Percentiles rank a stretch among this genome's conserved stretches.
Conservation (phyloP, 2,113 vertebrate genomes). For the Notarius quadriscutis region DNA sequence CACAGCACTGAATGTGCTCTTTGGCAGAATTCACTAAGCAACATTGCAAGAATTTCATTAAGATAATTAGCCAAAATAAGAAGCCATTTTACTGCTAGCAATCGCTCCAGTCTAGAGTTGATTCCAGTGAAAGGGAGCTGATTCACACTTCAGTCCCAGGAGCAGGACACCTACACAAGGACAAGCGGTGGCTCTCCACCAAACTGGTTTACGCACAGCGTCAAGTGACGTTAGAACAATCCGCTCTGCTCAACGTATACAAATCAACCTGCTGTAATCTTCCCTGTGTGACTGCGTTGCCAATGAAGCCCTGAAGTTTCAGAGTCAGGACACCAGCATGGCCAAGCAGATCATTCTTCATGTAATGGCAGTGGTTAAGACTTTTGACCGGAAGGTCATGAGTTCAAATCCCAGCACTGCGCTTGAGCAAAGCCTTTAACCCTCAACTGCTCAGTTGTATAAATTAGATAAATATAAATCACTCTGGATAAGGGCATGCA, state of each 20-base stretch:
- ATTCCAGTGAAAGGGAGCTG: background rate
- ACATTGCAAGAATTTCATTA: background rate
- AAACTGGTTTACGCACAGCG: background rate
- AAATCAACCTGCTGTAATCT: background rate
- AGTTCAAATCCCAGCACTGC: slow-evolving; percentile 1
- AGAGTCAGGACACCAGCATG: background rate
- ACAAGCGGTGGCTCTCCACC: background rate
- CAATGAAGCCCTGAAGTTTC: background rate
- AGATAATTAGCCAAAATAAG: background rate
- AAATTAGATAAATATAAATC: background rate
- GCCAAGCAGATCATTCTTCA: background rate
- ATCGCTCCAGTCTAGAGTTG: background rate
- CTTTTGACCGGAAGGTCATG: background rate
- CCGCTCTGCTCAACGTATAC: background rate
- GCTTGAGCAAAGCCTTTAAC: background rate
- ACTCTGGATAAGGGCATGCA: background rate
- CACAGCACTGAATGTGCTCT: background rate
- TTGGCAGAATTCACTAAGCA: background rate
- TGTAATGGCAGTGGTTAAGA: background rate
- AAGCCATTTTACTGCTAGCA: background rate
- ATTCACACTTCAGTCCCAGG: background rate
- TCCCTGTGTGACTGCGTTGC: background rate
- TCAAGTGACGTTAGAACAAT: background rate
- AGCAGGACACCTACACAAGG: background rate
- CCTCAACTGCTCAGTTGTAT: background rate